Percentiles rank a stretch among this genome's conserved stretches.
phyloP scores from a whole-genome alignment of 2,113 vertebrate genomes.

The Falco punctatus region DNA sequence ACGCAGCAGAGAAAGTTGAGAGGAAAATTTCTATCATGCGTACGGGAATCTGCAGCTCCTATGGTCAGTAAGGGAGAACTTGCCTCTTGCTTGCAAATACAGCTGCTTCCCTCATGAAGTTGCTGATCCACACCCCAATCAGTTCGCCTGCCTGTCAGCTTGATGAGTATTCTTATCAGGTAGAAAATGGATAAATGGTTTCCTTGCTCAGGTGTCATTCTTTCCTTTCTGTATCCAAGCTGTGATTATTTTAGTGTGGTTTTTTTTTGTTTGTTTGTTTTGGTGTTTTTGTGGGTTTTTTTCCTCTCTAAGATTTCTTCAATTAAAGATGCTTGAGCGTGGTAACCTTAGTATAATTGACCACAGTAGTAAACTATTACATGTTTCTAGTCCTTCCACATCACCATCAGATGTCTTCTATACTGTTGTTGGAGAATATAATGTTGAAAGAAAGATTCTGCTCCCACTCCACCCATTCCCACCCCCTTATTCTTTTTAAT shows the following conservation, averaged over 20 bases:
- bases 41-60: not conserved
- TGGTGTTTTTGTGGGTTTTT: not conserved
- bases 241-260: not conserved
- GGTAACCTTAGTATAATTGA: not conserved
- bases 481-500: not conserved
- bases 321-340: not conserved
- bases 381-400: not conserved
- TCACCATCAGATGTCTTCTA: not conserved
- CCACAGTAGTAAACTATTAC: not conserved
- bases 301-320: fast-evolving
- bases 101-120: not conserved
- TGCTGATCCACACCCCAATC: not conserved
- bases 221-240: not conserved
- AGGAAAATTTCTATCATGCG: fast-evolving
- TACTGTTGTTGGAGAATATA: not conserved
- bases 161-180: fast-evolving
- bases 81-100: not conserved
- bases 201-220: not conserved
- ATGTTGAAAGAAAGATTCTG: not conserved
- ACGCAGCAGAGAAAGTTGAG: not conserved
- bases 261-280: too few species aligned
- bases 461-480: too few species aligned
- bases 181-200: not conserved
- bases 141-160: not conserved
- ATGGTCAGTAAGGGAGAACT: not conserved